Percentiles rank a stretch among this genome's conserved stretches.
Conservation (phyloP, 1,140 invertebrate genomes). For the Catajapyx aquilonaris region DNA sequence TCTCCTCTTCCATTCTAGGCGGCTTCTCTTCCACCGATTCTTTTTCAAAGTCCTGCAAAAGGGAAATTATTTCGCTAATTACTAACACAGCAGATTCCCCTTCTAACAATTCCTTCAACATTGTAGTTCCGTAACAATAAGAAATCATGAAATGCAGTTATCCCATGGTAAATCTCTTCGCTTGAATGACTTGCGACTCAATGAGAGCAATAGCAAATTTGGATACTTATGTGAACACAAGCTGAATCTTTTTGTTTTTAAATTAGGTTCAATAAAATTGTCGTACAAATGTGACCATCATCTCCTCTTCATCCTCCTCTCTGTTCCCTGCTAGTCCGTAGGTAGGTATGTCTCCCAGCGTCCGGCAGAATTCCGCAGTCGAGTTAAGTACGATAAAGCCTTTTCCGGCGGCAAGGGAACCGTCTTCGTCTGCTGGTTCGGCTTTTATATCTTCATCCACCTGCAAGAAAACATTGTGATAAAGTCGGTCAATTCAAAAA, state of each 20-base stretch:
- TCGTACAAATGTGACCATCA: conserved; percentile 34
- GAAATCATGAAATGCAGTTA: no score
- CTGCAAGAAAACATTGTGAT: conserved; percentile 17
- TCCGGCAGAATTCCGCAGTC: conserved; percentile 92
- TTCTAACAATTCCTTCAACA: no score
- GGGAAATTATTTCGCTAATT: no score
- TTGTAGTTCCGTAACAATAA: no score
- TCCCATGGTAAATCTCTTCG: no score
- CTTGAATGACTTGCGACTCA: background rate
- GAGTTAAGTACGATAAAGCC: conserved; percentile 65
- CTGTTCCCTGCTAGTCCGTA: conserved; percentile 73
- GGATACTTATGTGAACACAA: no score
- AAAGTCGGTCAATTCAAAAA: conserved; percentile 11
- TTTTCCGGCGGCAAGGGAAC: conserved; percentile 15
- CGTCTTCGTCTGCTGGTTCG: conserved; percentile 12
- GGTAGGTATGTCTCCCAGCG: conserved; percentile 84
- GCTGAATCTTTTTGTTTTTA: no score
- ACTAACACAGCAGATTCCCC: no score
- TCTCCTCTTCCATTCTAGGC: conserved; percentile 19
- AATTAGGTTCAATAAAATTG: conserved; percentile 5
- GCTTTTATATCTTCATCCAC: conserved; percentile 11
- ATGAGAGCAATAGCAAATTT: no score
- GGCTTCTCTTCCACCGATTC: conserved; percentile 29
- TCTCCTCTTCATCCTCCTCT: conserved; percentile 58
- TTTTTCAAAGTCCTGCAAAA: conserved; percentile 35